These are phyloP conservation scores for Cordilura impudica DNA, from an alignment of 2,888 invertebrate species.

Conservation along the genomic window DNA sequence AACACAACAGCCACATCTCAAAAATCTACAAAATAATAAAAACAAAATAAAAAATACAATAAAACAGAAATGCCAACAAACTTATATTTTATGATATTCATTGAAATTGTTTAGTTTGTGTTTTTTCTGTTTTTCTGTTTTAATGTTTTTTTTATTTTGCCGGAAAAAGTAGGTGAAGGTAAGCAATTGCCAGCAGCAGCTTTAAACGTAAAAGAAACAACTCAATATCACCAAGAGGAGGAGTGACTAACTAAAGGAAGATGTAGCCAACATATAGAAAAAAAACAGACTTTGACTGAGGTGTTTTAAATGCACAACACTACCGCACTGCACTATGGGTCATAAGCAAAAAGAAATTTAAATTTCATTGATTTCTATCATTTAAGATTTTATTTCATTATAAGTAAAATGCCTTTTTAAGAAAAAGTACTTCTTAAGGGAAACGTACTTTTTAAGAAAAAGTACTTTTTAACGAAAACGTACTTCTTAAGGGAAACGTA, in stretches of 20 bases:
- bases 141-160: conserved; percentile 18
- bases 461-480: no score
- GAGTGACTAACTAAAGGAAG: conserved; percentile 54
- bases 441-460: no score
- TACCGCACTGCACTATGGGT: conserved; percentile 1
- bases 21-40: no score
- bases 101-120: conserved; percentile 17
- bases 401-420: no score
- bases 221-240: conserved; percentile 7
- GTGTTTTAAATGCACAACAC: neutral
- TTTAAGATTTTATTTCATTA: no score
- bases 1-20: neutral
- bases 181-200: conserved; percentile 55
- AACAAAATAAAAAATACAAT: conserved; percentile 8
- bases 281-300: neutral
- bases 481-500: no score
- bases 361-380: no score
- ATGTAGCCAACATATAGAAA: neutral
- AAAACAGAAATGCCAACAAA: conserved; percentile 44
- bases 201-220: conserved; percentile 8
- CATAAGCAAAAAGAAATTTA: neutral
- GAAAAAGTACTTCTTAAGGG: no score
- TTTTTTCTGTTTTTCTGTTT: conserved; percentile 6
- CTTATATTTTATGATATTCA: conserved; percentile 36
- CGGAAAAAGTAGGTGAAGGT: conserved; percentile 60